Evolutionary conservation across 2,888 invertebrate genomes (phyloP), one percentile per base, ranked within the genome.

Genomic region (Trisateles emortualis): DNA sequence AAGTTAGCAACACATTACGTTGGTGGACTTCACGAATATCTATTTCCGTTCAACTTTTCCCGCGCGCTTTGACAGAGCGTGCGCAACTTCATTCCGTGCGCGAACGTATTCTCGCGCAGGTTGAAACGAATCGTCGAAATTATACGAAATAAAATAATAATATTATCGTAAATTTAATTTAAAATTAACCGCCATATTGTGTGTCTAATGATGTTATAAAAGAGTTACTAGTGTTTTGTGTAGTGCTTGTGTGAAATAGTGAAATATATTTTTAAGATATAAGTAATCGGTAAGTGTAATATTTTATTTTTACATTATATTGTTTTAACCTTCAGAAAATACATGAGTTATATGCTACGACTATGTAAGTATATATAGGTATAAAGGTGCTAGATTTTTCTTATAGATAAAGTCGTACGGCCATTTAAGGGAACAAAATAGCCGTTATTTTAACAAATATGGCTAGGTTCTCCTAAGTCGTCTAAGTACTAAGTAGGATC

Each of bases 61-160:
- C 83, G 87, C 85, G 86, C 78, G 66, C 51, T 75, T 77, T 69
- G 74, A 78, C 74, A 82, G 6, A 78, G 83, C 82, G 82, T 81
- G 79, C 76, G 81, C 81, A 82, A 83, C 76, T 70, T 80, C 86
- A 87, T 82, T 84, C 83, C 79, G 88, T 86, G 90, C 86, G 88
- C 85, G 86, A 85, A 82, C 86, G 84, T 75, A 80, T 78, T 77
- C 79, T 52, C 54, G 81, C 81, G 81, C 56, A 62, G 60, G 62
- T 67, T 68, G 36, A 59, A 73, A 71, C 83, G 76, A 80, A 67
- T 60, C 71, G 71, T 81, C 79, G 75, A 81, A 78, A 72, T 62
- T 78, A 74, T 58, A 58, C 67, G 68, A 68, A 68, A 52, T 61
- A 65, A 47, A 60, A 68, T 59, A 58, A 57, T 56, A 52, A 26